phyloP scores from a whole-genome alignment of 2,797 vertebrate genomes.

The Streptopelia turtur region DNA sequence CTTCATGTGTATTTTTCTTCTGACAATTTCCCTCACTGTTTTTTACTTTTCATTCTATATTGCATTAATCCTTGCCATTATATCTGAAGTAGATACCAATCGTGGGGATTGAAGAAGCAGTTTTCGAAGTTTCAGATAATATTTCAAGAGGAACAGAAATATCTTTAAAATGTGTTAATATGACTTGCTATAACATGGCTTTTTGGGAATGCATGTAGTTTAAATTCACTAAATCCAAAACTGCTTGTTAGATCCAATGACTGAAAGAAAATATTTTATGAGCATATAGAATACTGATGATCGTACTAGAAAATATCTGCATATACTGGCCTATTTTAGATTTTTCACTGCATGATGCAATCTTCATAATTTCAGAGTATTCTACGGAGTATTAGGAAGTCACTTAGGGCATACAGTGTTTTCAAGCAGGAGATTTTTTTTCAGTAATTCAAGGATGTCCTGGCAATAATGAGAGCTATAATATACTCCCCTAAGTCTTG shows the following conservation, averaged over 20 bases:
- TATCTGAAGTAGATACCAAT: neutral
- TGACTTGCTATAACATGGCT: neutral
- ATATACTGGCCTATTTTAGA: neutral
- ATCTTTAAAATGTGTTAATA: neutral
- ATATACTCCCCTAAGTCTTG: neutral
- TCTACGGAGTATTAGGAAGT: neutral
- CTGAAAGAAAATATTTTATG: neutral
- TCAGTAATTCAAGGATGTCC: neutral
- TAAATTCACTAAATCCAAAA: neutral
- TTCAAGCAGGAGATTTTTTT: neutral
- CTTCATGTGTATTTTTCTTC: neutral
- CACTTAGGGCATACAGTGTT: neutral
- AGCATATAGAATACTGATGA: neutral
- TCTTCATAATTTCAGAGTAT: neutral
- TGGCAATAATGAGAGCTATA: neutral
- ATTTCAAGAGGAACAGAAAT: slow-evolving; percentile 5
- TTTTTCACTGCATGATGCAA: neutral
- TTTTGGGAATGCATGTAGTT: neutral
- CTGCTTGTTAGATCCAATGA: neutral
- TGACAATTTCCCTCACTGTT: neutral
- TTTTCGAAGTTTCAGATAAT: neutral
- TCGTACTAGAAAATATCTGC: neutral
- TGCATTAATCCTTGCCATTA: neutral
- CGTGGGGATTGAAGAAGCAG: neutral
- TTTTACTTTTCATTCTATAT: slow-evolving; percentile 11